Evolutionary conservation across 2,888 invertebrate genomes (phyloP), one percentile per base, ranked within the genome.

Genomic region (Pandemis corylana): DNA sequence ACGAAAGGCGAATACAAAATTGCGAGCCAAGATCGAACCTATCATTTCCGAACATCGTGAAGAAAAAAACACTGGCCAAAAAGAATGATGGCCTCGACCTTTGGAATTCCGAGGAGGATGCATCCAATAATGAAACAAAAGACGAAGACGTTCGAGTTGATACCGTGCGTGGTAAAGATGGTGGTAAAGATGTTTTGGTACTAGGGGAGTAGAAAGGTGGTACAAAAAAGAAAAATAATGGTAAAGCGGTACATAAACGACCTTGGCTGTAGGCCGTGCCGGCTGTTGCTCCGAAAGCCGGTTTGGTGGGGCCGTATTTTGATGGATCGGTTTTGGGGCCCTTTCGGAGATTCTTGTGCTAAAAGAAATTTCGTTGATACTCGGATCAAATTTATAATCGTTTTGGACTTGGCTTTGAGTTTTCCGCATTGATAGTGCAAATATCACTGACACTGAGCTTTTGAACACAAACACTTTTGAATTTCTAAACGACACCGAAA

Each of bases 231-330:
- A 87, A 84, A 83, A 89, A 89, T 85, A 87, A 85, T 87, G 86
- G 88, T 90, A 84, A 89, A 91, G 91, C 90, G 92, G 91, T 92
- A 91, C 89, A 85, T 85, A 80, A 87, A 89, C 93, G 93, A 90
- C 93, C 93, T 93, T 93, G 94, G 90, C 89, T 92, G 92, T 92
- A 94, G 93, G 93, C 94, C 94, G 88, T 85, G 85, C 87, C 91
- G 93, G 93, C 87, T 90, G 86, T 89, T 89, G 89, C 86, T 85
- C 89, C 70, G 77, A 77, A 75, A 87, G 87, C 90, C 90, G 89
- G 91, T 91, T 91, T 82, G 81, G 87, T 87, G 83, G 69, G 76
- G 76, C 80, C 84, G 85, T 85, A 85, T 86, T 87, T 90, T 92
- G 91, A 91, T 90, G 85, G 90, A 92, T 92, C 85, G 85, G 81